phyloP scores from a whole-genome alignment of 2,113 vertebrate genomes.

The Miniopterus natalensis region DNA sequence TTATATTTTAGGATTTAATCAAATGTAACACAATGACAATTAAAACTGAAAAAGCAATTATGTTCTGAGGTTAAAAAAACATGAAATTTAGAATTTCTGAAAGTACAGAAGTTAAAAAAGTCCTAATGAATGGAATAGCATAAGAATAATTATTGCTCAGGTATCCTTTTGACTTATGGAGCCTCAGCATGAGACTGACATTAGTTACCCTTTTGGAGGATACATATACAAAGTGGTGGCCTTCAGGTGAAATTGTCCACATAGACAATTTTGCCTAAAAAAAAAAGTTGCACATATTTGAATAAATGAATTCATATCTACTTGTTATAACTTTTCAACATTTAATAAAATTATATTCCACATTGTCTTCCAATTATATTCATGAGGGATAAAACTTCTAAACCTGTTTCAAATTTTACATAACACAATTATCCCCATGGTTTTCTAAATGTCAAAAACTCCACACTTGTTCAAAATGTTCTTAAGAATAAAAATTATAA shows the following conservation, averaged over 20 bases:
- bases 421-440: not conserved
- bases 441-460: constrained; percentile 52
- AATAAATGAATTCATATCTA: constrained; percentile 44
- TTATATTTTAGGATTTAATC: constrained; percentile 82
- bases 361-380: constrained; percentile 21
- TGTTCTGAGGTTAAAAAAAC: constrained; percentile 76
- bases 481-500: constrained; percentile 39
- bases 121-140: constrained; percentile 65
- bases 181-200: constrained; percentile 36
- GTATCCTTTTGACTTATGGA: constrained; percentile 47
- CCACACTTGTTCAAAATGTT: not conserved
- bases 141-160: constrained; percentile 57
- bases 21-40: constrained; percentile 77
- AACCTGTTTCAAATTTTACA: constrained; percentile 12
- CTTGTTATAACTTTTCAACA: constrained; percentile 34
- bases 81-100: constrained; percentile 80
- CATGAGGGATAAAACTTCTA: not conserved
- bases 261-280: not conserved
- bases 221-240: constrained; percentile 20
- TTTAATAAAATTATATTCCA: not conserved
- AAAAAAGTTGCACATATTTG: not conserved
- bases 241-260: constrained; percentile 34
- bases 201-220: constrained; percentile 31
- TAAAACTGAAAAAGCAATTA: constrained; percentile 82
- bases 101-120: constrained; percentile 74